Percentiles rank a stretch among this genome's conserved stretches.
These are phyloP conservation scores for Talpa occidentalis DNA, from an alignment of 2,113 vertebrate species.

Conservation along the genomic window DNA sequence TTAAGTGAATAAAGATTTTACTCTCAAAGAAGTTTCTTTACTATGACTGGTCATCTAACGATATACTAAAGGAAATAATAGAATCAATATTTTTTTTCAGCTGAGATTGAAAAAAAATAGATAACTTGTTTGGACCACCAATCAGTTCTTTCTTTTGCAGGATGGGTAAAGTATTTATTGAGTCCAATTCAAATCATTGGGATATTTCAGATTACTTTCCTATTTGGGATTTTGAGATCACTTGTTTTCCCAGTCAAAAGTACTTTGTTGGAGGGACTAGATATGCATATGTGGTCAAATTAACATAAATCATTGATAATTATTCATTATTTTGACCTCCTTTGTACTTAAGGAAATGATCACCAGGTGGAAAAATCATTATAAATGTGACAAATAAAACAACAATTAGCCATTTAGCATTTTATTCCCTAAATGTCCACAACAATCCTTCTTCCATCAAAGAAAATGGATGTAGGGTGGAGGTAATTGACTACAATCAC, in stretches of 20 bases:
- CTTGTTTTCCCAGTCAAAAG: not conserved
- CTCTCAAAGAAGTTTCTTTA: not conserved
- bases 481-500: not conserved
- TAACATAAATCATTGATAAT: constrained; percentile 14
- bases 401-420: constrained; percentile 11
- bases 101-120: constrained; percentile 35
- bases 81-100: not conserved
- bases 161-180: not conserved
- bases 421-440: constrained; percentile 59
- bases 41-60: not conserved
- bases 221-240: not conserved
- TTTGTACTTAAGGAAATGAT: not conserved
- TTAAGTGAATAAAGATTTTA: not conserved
- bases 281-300: not conserved
- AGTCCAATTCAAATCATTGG: not conserved
- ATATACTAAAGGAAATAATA: not conserved
- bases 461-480: not conserved
- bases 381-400: constrained; percentile 58
- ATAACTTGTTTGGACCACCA: not conserved
- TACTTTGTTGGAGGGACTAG: not conserved
- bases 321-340: constrained; percentile 42
- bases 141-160: not conserved
- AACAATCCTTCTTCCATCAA: constrained; percentile 57
- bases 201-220: not conserved
- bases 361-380: not conserved